Percentiles rank a stretch among this genome's conserved stretches.
These are phyloP conservation scores for Syrphus vitripennis DNA, from an alignment of 2,888 invertebrate genomes.

Conservation along the genomic window DNA sequence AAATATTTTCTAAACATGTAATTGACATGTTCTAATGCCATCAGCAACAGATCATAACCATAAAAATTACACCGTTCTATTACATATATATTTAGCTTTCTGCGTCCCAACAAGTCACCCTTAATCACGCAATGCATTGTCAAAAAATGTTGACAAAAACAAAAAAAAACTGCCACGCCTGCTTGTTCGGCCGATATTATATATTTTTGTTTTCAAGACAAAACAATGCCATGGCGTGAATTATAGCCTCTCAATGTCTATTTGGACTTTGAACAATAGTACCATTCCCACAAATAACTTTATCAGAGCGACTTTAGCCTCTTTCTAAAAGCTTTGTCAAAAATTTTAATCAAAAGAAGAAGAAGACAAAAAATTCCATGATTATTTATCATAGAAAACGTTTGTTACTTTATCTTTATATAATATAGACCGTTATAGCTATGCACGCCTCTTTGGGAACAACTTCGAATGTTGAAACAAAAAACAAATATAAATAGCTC, in stretches of 20 bases:
- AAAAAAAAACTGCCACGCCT: not conserved
- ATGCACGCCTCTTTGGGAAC: constrained; percentile 18
- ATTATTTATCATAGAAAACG: constrained; percentile 21
- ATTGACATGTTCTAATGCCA: constrained; percentile 16
- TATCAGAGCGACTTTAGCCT: not conserved
- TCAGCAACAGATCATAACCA: constrained; percentile 26
- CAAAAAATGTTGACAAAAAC: not conserved
- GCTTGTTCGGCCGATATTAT: constrained; percentile 4
- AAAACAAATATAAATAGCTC: not conserved
- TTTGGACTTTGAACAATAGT: not conserved
- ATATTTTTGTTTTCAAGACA: not conserved
- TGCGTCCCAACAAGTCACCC: not conserved
- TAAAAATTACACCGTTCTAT: constrained; percentile 12
- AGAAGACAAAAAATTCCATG: not conserved
- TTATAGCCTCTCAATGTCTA: constrained; percentile 25
- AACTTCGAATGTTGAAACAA: not conserved
- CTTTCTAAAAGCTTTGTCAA: constrained; percentile 31
- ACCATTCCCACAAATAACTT: constrained; percentile 15
- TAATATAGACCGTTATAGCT: not conserved
- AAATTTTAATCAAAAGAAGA: constrained; percentile 33
- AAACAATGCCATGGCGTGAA: constrained; percentile 6
- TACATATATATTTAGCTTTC: not conserved
- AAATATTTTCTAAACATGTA: constrained; percentile 14
- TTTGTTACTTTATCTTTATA: not conserved
- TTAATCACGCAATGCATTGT: constrained; percentile 9